Evolutionary conservation across 2,888 invertebrate genomes (phyloP).

Genomic region (Mesorhabditis spiculigera): DNA sequence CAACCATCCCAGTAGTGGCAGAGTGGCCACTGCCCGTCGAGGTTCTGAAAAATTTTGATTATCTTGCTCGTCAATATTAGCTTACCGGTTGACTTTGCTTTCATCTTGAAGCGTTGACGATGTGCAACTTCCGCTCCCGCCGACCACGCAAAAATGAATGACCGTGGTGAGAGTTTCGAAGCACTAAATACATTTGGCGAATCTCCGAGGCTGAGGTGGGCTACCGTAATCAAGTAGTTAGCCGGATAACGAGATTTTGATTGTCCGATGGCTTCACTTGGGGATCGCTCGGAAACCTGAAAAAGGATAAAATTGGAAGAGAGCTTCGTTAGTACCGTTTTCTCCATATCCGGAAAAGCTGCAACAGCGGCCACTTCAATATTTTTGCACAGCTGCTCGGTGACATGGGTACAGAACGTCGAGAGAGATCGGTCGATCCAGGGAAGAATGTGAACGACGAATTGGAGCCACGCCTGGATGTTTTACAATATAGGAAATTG

Average conservation of each 20-base stretch:
- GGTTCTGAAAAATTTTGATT: not conserved
- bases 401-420: slow-evolving; percentile 74
- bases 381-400: slow-evolving; percentile 76
- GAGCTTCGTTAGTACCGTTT: not conserved
- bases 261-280: not conserved
- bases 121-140: slow-evolving; percentile 12
- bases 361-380: slow-evolving; percentile 66
- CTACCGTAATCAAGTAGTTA: slow-evolving; percentile 45
- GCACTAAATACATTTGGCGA: slow-evolving; percentile 21
- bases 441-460: slow-evolving; percentile 77
- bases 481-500: not conserved
- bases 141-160: slow-evolving; percentile 55
- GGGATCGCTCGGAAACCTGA: not conserved
- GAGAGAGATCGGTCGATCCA: slow-evolving; percentile 75
- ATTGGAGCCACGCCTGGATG: slow-evolving; percentile 74
- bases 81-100: not conserved
- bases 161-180: slow-evolving; percentile 53
- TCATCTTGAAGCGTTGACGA: slow-evolving; percentile 6
- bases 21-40: not conserved
- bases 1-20: not conserved
- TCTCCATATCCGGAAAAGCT: slow-evolving; percentile 8
- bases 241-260: slow-evolving; percentile 37
- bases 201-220: not conserved
- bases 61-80: not conserved
- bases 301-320: not conserved